Conservation (phyloP, 2,888 invertebrate species). For the Glyphotaelius pellucidus region DNA sequence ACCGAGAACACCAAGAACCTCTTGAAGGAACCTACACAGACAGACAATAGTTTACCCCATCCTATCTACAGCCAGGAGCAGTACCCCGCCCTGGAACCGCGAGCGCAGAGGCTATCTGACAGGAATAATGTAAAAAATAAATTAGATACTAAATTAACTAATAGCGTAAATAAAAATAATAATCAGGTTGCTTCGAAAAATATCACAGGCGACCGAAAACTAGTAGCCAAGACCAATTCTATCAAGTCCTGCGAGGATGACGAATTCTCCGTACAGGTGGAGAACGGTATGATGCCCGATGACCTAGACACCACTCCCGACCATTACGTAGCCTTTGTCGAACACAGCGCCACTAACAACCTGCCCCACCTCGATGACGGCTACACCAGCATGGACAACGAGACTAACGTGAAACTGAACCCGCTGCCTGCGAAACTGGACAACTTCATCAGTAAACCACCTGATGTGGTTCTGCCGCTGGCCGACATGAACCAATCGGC, state of each 20-base stretch:
- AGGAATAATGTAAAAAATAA: constrained; percentile 56
- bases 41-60: constrained; percentile 68
- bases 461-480: constrained; percentile 71
- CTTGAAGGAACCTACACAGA: constrained; percentile 48
- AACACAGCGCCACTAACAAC: constrained; percentile 50
- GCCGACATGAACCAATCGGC: constrained; percentile 65
- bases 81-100: constrained; percentile 73
- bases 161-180: constrained; percentile 42
- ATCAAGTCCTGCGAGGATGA: constrained; percentile 21
- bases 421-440: constrained; percentile 58
- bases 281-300: constrained; percentile 20
- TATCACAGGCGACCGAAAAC: constrained; percentile 6
- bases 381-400: constrained; percentile 37
- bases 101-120: constrained; percentile 48
- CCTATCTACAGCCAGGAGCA: constrained; percentile 69
- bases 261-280: neutral
- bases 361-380: constrained; percentile 23
- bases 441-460: constrained; percentile 68
- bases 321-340: constrained; percentile 58
- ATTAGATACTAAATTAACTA: constrained; percentile 54
- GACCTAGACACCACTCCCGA: constrained; percentile 47
- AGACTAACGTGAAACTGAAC: constrained; percentile 36
- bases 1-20: constrained; percentile 64
- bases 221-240: neutral
- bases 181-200: neutral